Evolutionary conservation across 2,888 invertebrate species (phyloP).

Genomic region (Lobophora halterata): DNA sequence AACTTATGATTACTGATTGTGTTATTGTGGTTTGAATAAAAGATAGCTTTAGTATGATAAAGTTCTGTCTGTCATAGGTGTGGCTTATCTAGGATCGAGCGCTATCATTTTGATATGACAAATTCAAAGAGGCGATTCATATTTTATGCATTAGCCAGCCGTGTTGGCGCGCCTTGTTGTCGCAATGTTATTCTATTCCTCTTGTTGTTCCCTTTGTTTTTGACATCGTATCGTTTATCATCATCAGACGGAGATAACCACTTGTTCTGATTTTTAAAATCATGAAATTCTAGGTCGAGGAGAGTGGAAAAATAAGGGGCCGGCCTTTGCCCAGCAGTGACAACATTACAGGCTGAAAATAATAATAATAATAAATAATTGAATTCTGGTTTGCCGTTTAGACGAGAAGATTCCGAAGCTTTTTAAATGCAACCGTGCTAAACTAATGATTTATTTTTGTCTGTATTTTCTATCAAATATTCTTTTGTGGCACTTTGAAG

Average conservation of each 20-base stretch:
- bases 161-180: slow-evolving; percentile 47
- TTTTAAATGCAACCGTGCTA: too few species aligned
- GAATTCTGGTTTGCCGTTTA: too few species aligned
- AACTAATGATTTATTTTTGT: background rate
- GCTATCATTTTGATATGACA: slow-evolving; percentile 65
- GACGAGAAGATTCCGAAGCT: too few species aligned
- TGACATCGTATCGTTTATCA: slow-evolving; percentile 19
- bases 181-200: slow-evolving; percentile 38
- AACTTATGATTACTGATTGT: slow-evolving; percentile 4
- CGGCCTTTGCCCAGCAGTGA: too few species aligned
- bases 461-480: too few species aligned
- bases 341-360: too few species aligned
- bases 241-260: slow-evolving; percentile 9
- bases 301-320: too few species aligned
- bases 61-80: slow-evolving; percentile 35
- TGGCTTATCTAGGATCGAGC: slow-evolving; percentile 54
- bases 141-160: slow-evolving; percentile 70
- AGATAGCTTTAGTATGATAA: slow-evolving; percentile 17
- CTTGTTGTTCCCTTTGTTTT: slow-evolving; percentile 14
- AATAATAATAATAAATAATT: too few species aligned
- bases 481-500: too few species aligned
- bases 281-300: background rate
- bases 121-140: slow-evolving; percentile 69
- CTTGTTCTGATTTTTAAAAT: background rate
- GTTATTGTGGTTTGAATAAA: slow-evolving; percentile 6